A percentile compares a stretch with the other conserved stretches of the same genome.
These are phyloP conservation scores for Drosophila miranda DNA, from an alignment of 1,140 invertebrate genomes.

Conservation along the genomic window DNA sequence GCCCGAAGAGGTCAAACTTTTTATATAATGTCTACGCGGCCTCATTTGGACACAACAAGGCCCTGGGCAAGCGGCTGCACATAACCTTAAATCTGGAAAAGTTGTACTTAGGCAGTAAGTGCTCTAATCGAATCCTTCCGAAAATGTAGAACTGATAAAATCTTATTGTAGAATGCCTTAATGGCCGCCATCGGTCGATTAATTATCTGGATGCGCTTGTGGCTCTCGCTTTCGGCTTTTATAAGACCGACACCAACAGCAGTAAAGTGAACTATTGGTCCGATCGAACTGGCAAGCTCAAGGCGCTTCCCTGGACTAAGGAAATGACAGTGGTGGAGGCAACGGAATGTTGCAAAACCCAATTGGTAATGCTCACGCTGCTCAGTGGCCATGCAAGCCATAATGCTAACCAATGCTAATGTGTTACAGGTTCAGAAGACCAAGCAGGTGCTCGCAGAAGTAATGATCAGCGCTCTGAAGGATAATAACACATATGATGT, in stretches of 20 bases:
- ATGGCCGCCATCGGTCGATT: constrained; percentile 44
- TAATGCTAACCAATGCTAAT: not conserved
- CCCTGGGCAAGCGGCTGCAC: constrained; percentile 56
- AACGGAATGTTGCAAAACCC: constrained; percentile 32
- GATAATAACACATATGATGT: constrained; percentile 57
- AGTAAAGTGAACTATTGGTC: constrained; percentile 54
- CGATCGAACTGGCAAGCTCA: constrained; percentile 46
- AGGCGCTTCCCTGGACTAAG: constrained; percentile 47
- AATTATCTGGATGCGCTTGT: constrained; percentile 66
- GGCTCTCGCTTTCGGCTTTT: constrained; percentile 72
- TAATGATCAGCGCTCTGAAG: constrained; percentile 47
- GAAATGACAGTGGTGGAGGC: constrained; percentile 59
- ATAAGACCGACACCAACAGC: constrained; percentile 48
- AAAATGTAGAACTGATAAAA: not conserved
- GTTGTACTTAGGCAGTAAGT: constrained; percentile 63
- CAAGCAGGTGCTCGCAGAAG: constrained; percentile 50
- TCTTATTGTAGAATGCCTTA: constrained; percentile 37
- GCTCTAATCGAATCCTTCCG: no score
- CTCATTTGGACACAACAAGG: constrained; percentile 66
- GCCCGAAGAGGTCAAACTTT: constrained; percentile 16
- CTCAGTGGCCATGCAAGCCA: no score
- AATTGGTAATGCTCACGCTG: constrained; percentile 22
- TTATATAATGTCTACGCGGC: constrained; percentile 45
- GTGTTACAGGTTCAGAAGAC: constrained; percentile 43
- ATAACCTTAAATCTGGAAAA: constrained; percentile 72